Evolutionary conservation across 1,140 invertebrate genomes (phyloP), one percentile per base, ranked within the genome.

Genomic region (Philopotamus ludificatus): DNA sequence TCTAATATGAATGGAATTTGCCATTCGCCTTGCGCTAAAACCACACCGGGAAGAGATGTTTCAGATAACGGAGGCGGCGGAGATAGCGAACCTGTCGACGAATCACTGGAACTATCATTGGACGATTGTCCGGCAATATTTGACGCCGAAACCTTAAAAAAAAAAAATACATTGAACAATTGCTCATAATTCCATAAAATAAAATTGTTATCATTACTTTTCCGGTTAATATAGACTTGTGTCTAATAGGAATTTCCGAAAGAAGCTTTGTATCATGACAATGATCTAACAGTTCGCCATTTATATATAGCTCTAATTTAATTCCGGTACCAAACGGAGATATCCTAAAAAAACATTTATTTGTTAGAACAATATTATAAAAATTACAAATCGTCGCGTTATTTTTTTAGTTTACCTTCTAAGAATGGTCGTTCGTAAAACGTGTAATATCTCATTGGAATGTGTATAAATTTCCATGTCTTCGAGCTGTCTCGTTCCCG

Each of bases 391-490:
- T 16, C 21, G 8, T 51, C 8, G 25, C 15, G 49, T 51, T 10
- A 51, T 4, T 21, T 22, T 21, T 4, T 47, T 53, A 49, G 21
- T 57, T 22, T 18, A 79, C 79, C 77, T 79, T 68, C 76, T 77
- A 69, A 79, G 78, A 55, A 81, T 74, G 1, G 73, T 73, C 20
- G 74, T 63, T 62, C 92, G 82, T 57, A 96, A 80, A 44, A 90
- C 88, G 61, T 89, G 88, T 60, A 96, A 79, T 1, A 94, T 97
- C 74, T 98, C 95, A 76, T 98, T 97, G 49, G 88, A 91, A 79
- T 99, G 96, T 45, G 94, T 96, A 73, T 86, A 90, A 44, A 98
- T 80, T 76, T 98, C 95, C 70, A 97, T 84, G 75, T 98, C 95
- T 69, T 98, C 95, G 20, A 93, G 86, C 75, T 92, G 92, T 63